These are phyloP conservation scores for Sylvia atricapilla DNA, from an alignment of 2,113 vertebrate species.

Conservation along the genomic window DNA sequence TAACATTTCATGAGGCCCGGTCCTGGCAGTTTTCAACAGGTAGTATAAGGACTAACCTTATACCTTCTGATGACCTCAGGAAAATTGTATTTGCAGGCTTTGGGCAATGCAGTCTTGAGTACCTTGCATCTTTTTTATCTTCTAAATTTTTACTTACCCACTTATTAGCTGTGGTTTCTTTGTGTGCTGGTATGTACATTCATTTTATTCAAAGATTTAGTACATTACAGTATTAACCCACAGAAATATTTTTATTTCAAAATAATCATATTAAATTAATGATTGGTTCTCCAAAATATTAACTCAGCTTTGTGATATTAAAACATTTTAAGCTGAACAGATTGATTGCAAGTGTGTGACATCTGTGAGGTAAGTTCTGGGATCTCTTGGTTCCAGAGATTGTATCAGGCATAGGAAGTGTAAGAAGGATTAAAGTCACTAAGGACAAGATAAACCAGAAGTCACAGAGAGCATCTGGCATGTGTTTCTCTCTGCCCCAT, in stretches of 20 bases:
- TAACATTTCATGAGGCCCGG: background rate
- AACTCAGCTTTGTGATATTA: background rate
- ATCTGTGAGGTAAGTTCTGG: background rate
- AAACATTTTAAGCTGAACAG: background rate
- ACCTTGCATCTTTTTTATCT: background rate
- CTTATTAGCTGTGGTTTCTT: background rate
- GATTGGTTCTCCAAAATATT: background rate
- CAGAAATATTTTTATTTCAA: background rate
- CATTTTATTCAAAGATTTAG: background rate
- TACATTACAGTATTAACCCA: background rate
- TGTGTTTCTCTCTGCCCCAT: background rate
- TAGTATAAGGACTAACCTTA: background rate
- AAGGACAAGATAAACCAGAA: background rate
- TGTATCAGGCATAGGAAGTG: background rate
- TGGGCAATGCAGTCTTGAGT: background rate
- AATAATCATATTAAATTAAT: background rate
- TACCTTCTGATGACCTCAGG: background rate
- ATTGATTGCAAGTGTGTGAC: background rate
- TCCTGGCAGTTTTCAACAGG: background rate
- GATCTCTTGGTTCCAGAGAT: background rate
- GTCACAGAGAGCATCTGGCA: background rate
- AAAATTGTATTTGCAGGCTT: background rate
- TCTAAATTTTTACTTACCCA: background rate
- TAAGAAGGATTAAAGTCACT: background rate
- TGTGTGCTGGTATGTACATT: background rate